Conservation (phyloP, 1,140 invertebrate genomes). For the Planococcus citri region DNA sequence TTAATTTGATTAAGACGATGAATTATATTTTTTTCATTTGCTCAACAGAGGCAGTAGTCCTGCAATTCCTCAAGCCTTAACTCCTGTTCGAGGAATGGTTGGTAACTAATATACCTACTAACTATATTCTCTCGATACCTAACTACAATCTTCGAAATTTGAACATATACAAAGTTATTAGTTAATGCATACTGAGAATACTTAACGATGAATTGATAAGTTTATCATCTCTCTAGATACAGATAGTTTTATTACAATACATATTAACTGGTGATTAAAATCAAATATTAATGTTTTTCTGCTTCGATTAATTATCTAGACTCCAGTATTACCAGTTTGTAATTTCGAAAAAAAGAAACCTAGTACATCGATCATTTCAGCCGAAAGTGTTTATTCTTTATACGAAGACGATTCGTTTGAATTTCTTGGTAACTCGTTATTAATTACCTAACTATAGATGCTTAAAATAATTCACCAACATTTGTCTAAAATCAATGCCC, state of each 20-base stretch:
- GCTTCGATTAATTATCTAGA: slow-evolving; percentile 5
- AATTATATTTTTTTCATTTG: neutral
- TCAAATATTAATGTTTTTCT: neutral
- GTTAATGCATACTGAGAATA: too few relatives aligned
- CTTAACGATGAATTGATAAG: too few relatives aligned
- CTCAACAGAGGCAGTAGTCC: slow-evolving; percentile 22
- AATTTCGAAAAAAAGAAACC: neutral
- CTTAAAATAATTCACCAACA: too few relatives aligned
- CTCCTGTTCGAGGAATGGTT: slow-evolving; percentile 25
- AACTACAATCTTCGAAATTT: too few relatives aligned
- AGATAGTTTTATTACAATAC: too few relatives aligned
- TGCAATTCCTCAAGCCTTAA: slow-evolving; percentile 23
- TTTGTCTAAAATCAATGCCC: too few relatives aligned
- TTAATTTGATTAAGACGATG: too few relatives aligned
- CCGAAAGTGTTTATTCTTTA: neutral
- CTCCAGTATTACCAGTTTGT: neutral
- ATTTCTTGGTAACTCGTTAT: neutral
- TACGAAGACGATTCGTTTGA: slow-evolving; percentile 13
- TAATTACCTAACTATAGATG: too few relatives aligned
- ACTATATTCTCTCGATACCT: too few relatives aligned
- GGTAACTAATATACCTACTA: too few relatives aligned
- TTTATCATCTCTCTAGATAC: too few relatives aligned
- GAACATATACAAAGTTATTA: too few relatives aligned
- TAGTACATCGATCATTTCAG: neutral
- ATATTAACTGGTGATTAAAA: neutral